Conservation (phyloP, 2,797 vertebrate genomes). For the Ceyx erithaca region DNA sequence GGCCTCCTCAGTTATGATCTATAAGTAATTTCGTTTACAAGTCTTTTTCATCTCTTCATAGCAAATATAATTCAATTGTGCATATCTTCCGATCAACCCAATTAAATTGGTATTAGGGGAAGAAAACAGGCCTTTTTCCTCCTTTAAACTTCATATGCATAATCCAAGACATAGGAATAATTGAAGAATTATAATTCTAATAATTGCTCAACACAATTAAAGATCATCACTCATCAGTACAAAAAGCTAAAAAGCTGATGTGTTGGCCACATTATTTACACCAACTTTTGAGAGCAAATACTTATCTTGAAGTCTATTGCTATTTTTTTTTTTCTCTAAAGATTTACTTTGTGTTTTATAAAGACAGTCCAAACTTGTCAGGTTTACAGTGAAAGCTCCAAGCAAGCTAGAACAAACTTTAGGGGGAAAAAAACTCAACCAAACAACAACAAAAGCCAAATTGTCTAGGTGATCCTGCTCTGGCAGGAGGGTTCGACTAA, state of each 20-base stretch:
- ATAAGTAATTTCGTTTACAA: background rate
- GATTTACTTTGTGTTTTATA: background rate
- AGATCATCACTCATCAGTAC: background rate
- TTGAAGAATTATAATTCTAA: background rate
- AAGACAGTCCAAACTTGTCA: background rate
- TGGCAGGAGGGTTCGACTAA: no score
- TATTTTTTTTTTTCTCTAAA: background rate
- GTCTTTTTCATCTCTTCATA: background rate
- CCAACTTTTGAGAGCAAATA: background rate
- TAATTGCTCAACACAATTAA: constrained; percentile 8
- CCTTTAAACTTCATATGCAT: background rate
- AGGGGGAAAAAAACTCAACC: background rate
- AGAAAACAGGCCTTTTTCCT: background rate
- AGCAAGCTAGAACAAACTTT: background rate
- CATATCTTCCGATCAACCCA: background rate
- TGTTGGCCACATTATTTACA: background rate
- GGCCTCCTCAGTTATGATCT: background rate
- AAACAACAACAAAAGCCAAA: no score
- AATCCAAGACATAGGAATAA: background rate
- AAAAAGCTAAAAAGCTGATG: background rate
- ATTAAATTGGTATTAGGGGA: background rate
- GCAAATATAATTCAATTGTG: background rate
- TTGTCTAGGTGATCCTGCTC: no score
- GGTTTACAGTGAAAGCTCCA: background rate
- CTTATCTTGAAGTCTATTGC: background rate